phyloP scores from a whole-genome alignment of 92 coral and sea anemone genomes.

The Bergia puertoricense region DNA sequence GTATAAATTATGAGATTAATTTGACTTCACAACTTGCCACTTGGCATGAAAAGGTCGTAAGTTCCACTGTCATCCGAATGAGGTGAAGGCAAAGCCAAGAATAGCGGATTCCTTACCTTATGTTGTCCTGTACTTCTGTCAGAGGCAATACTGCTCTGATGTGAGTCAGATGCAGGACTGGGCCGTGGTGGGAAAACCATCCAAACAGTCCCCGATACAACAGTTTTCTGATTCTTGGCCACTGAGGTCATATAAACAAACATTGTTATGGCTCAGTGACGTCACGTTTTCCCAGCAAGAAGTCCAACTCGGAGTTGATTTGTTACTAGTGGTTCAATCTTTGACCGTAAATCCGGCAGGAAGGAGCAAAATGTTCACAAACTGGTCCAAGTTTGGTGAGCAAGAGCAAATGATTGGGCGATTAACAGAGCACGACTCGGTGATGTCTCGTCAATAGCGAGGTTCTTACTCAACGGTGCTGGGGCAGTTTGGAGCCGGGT shows the following conservation, averaged over 20 bases:
- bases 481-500: neutral
- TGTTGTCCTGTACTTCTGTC: neutral
- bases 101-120: neutral
- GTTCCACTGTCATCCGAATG: neutral
- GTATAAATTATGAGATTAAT: neutral
- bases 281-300: conserved; percentile 29
- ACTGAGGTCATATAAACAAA: conserved; percentile 41
- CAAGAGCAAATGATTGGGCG: neutral
- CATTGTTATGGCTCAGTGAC: conserved; percentile 31
- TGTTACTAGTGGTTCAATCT: neutral
- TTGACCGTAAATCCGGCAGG: neutral
- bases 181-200: neutral
- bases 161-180: neutral
- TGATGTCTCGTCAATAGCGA: neutral
- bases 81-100: neutral
- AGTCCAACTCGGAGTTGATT: neutral
- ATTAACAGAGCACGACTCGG: neutral
- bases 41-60: neutral
- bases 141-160: neutral
- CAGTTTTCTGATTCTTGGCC: conserved; percentile 2
- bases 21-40: neutral
- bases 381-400: neutral
- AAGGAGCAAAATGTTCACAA: neutral
- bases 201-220: conserved; percentile 10
- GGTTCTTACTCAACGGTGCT: neutral